Conservation (phyloP, 2,797 vertebrate species). For the Hafferia zeledoni region DNA sequence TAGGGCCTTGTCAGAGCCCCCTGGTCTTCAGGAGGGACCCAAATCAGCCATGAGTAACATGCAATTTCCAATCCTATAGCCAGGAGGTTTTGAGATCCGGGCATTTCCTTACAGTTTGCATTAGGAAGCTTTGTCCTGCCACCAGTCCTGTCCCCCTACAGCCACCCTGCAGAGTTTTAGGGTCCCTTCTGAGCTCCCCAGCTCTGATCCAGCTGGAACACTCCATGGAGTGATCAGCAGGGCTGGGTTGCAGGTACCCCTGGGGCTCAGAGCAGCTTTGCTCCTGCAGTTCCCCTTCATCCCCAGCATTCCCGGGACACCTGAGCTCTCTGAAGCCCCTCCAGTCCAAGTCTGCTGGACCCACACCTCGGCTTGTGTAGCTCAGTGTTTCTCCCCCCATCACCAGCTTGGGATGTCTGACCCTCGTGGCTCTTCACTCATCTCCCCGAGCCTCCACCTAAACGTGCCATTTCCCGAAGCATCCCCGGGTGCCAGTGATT, state of each 20-base stretch:
- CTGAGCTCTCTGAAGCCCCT: not conserved
- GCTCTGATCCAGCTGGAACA: not conserved
- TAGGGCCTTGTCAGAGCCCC: not conserved
- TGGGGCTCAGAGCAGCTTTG: not conserved
- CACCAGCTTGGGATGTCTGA: rapidly evolving
- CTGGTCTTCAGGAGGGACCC: not conserved
- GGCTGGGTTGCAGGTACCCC: not conserved
- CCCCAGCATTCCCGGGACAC: not conserved
- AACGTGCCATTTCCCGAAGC: not conserved
- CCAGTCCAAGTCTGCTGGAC: not conserved
- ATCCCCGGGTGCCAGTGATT: not conserved
- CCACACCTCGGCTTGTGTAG: not conserved
- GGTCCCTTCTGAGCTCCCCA: not conserved
- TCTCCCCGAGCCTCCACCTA: not conserved
- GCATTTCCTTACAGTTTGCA: not conserved
- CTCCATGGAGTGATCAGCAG: rapidly evolving
- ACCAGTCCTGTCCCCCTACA: not conserved
- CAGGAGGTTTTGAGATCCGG: not conserved
- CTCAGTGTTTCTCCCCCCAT: rapidly evolving
- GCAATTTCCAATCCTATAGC: not conserved
- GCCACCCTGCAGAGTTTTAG: not conserved
- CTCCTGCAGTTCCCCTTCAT: not conserved
- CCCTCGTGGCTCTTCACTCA: rapidly evolving
- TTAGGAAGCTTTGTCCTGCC: not conserved
- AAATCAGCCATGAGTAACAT: rapidly evolving